Evolutionary conservation across 2,888 invertebrate species (phyloP).

Genomic region (Polymixis lichenea): DNA sequence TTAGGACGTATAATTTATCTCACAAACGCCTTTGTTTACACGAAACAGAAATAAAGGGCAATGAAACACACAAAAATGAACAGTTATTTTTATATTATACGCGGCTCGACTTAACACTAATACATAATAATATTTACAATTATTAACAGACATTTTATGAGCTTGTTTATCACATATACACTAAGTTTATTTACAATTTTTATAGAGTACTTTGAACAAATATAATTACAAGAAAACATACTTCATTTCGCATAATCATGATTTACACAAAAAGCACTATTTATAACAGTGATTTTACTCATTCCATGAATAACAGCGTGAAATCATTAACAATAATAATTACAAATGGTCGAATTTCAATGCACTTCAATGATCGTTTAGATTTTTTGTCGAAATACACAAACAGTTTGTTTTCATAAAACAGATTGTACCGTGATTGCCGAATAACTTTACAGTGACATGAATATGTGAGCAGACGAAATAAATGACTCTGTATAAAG

Average conservation of each 20-base stretch:
- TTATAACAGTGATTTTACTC: slow-evolving; percentile 42
- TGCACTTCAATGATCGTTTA: slow-evolving; percentile 10
- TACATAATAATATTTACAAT: slow-evolving; percentile 81
- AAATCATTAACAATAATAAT: slow-evolving; percentile 1
- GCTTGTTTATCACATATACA: slow-evolving; percentile 72
- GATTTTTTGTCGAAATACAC: slow-evolving; percentile 20
- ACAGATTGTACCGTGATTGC: slow-evolving; percentile 59
- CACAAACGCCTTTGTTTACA: slow-evolving; percentile 20
- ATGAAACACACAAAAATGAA: slow-evolving; percentile 81
- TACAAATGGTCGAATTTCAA: not conserved
- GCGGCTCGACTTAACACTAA: slow-evolving; percentile 74
- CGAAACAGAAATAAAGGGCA: slow-evolving; percentile 45
- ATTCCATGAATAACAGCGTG: slow-evolving; percentile 23
- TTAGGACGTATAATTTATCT: slow-evolving; percentile 23
- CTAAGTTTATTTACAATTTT: slow-evolving; percentile 67
- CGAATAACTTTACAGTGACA: slow-evolving; percentile 30
- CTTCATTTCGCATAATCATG: slow-evolving; percentile 1
- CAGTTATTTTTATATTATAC: slow-evolving; percentile 82
- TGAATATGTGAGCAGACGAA: slow-evolving; percentile 7
- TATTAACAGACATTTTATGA: slow-evolving; percentile 74
- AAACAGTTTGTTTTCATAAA: slow-evolving; percentile 19
- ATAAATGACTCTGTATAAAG: slow-evolving; percentile 22
- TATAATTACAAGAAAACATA: slow-evolving; percentile 33
- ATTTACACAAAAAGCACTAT: slow-evolving; percentile 48
- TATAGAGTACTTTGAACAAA: slow-evolving; percentile 28